Evolutionary conservation across 2,113 vertebrate genomes (phyloP).

Genomic region (Columba janthina): DNA sequence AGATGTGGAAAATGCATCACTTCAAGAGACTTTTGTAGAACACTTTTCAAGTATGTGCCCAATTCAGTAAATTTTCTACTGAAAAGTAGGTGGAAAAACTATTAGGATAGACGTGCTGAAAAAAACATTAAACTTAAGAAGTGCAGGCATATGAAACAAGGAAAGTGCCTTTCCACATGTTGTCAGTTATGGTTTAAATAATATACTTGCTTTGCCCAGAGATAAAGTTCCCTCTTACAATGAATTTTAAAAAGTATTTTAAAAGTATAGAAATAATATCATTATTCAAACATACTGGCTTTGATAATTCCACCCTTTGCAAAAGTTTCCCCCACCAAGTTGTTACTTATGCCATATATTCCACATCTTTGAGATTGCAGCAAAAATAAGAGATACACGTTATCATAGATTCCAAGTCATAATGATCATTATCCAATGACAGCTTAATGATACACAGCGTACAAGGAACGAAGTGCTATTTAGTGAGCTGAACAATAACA

Average conservation of each 20-base stretch:
- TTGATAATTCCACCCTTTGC: not conserved
- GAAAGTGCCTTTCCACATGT: not conserved
- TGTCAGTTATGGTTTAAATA: not conserved
- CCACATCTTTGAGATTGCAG: slow-evolving; percentile 14
- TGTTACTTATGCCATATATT: slow-evolving; percentile 10
- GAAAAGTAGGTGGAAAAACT: not conserved
- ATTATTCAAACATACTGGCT: not conserved
- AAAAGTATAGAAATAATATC: not conserved
- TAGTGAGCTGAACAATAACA: not conserved
- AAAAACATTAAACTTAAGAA: not conserved
- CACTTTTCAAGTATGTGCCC: not conserved
- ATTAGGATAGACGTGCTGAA: not conserved
- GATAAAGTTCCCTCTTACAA: not conserved
- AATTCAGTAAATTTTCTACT: not conserved
- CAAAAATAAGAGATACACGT: slow-evolving; percentile 1
- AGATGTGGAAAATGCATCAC: not conserved
- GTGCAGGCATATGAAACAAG: not conserved
- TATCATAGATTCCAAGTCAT: not conserved
- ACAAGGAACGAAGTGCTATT: not conserved
- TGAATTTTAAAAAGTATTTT: not conserved
- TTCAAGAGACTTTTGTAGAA: not conserved
- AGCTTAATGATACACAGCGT: not conserved
- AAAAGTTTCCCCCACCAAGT: not conserved
- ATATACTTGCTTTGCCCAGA: not conserved
- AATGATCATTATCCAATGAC: not conserved